phyloP scores from a whole-genome alignment of 2,888 invertebrate species.

The Loripinus fragilis region DNA sequence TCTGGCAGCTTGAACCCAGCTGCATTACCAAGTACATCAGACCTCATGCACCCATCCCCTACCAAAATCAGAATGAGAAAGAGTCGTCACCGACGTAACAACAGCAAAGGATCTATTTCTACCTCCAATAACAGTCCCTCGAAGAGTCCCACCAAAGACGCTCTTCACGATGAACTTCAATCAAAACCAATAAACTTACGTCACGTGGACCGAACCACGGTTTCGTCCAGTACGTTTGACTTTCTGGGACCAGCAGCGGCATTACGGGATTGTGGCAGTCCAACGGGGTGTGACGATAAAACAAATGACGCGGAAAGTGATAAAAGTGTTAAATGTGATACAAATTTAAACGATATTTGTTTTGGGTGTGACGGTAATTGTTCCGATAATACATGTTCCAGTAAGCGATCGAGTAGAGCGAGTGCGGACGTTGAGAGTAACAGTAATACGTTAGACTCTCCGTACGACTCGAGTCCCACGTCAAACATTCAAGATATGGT shows the following conservation, averaged over 20 bases:
- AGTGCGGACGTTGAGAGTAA: constrained; percentile 78
- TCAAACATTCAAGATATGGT: constrained; percentile 58
- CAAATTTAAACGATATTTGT: constrained; percentile 81
- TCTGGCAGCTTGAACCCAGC: constrained; percentile 63
- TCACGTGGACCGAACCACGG: constrained; percentile 61
- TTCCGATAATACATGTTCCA: constrained; percentile 78
- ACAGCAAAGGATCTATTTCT: constrained; percentile 80
- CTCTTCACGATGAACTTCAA: constrained; percentile 72
- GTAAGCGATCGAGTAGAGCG: constrained; percentile 61
- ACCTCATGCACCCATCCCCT: constrained; percentile 76
- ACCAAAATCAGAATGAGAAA: constrained; percentile 79
- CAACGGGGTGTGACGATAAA: constrained; percentile 32
- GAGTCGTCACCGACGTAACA: constrained; percentile 81
- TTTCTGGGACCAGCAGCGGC: constrained; percentile 78
- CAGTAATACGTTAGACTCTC: constrained; percentile 74
- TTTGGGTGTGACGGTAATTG: constrained; percentile 82
- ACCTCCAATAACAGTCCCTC: constrained; percentile 72
- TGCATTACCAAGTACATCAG: constrained; percentile 72
- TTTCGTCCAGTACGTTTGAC: constrained; percentile 72
- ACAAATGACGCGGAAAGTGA: constrained; percentile 22
- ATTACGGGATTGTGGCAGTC: constrained; percentile 68
- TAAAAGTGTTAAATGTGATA: constrained; percentile 55
- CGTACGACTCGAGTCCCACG: constrained; percentile 68
- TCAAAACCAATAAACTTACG: constrained; percentile 63
- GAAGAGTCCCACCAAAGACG: constrained; percentile 76